phyloP scores from a whole-genome alignment of 2,888 invertebrate species.

The Apamea monoglypha region DNA sequence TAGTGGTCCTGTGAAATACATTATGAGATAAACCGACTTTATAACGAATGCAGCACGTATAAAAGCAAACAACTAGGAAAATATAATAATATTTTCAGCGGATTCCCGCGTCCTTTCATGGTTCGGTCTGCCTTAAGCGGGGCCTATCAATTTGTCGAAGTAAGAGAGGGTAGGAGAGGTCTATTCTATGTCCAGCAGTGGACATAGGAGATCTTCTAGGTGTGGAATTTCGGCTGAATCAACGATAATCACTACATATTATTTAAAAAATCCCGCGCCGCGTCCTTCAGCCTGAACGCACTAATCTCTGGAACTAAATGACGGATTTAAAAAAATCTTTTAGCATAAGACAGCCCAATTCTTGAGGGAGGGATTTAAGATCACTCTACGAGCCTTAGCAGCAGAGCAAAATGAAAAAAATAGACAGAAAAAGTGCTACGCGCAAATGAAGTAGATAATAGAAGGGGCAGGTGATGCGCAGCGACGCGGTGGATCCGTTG shows the following conservation, averaged over 20 bases:
- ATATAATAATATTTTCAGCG: neutral
- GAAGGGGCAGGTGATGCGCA: neutral
- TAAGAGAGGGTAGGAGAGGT: neutral
- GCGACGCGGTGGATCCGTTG: neutral
- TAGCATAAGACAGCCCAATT: neutral
- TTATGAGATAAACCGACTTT: neutral
- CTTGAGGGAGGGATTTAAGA: neutral
- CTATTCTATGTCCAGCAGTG: neutral
- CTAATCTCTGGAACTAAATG: neutral
- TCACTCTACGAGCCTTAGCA: neutral
- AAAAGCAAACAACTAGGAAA: neutral
- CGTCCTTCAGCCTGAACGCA: neutral
- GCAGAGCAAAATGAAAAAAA: neutral
- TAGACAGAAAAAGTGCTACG: neutral
- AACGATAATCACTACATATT: neutral
- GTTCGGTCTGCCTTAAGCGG: neutral
- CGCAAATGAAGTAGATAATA: neutral
- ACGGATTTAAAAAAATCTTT: neutral
- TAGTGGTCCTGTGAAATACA: slow-evolving; percentile 92
- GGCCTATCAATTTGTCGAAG: neutral
- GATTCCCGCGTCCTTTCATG: neutral
- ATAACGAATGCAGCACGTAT: neutral
- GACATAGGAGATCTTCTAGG: neutral
- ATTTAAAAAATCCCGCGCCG: neutral
- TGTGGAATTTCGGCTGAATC: neutral